These are phyloP conservation scores for Urophycis tenuis DNA, from an alignment of 2,797 vertebrate species.

Conservation along the genomic window DNA sequence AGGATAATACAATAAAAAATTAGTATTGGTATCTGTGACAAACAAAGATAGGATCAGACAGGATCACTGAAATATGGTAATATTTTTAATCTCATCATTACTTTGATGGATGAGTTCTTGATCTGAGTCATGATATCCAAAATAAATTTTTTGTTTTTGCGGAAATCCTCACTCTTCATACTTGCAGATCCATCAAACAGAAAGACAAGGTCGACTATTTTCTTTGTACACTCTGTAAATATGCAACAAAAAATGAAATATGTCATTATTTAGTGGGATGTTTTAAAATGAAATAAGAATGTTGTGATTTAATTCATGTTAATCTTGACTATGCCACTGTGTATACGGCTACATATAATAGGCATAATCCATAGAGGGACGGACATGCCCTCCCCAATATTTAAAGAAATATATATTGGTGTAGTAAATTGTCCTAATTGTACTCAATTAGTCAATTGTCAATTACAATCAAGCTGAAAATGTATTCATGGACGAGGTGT, in stretches of 20 bases:
- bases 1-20: background rate
- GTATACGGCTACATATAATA: too few species aligned
- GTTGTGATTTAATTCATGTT: background rate
- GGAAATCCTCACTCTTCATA: constrained; percentile 53
- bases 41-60: background rate
- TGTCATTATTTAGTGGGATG: too few species aligned
- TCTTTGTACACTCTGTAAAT: constrained; percentile 70
- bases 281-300: background rate
- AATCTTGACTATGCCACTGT: background rate
- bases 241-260: background rate
- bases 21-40: background rate
- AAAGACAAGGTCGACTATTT: constrained; percentile 74
- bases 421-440: too few species aligned
- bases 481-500: too few species aligned
- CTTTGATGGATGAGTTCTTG: constrained; percentile 69
- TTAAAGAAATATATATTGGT: too few species aligned
- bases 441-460: too few species aligned
- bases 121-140: constrained; percentile 64
- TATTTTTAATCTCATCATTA: constrained; percentile 70
- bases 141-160: constrained; percentile 71
- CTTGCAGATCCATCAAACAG: constrained; percentile 69
- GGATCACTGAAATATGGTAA: background rate
- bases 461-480: too few species aligned
- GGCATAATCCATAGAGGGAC: too few species aligned
- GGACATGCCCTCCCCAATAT: too few species aligned